phyloP scores from a whole-genome alignment of 1,140 invertebrate genomes.

The Euura lappo region DNA sequence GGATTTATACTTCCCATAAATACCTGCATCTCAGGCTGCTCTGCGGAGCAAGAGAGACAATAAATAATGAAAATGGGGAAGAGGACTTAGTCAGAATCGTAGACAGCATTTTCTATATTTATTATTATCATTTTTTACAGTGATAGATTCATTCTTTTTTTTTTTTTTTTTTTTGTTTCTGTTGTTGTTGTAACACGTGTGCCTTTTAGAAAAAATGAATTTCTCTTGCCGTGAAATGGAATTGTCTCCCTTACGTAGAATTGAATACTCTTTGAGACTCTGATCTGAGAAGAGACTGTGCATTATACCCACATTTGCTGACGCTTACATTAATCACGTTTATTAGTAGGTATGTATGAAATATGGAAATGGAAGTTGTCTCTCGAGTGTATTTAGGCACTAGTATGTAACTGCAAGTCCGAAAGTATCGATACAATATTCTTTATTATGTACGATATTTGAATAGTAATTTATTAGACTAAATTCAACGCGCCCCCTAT shows the following conservation, averaged over 20 bases:
- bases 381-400: neutral
- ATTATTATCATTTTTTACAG: too few species aligned
- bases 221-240: too few species aligned
- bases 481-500: conserved; percentile 14
- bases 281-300: neutral
- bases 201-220: conserved; percentile 1
- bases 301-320: neutral
- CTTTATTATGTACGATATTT: neutral
- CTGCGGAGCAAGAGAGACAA: too few species aligned
- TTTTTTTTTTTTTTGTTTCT: too few species aligned
- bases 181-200: neutral
- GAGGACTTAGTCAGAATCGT: too few species aligned
- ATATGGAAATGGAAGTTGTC: neutral
- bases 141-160: too few species aligned
- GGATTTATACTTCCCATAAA: too few species aligned
- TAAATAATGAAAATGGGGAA: too few species aligned
- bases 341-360: neutral
- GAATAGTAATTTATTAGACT: neutral
- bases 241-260: neutral
- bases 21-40: too few species aligned
- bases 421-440: neutral
- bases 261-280: neutral
- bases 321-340: neutral
- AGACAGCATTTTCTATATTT: too few species aligned
- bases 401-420: neutral